phyloP scores from a whole-genome alignment of 2,888 invertebrate species.

The Drosophila maculinotata region DNA sequence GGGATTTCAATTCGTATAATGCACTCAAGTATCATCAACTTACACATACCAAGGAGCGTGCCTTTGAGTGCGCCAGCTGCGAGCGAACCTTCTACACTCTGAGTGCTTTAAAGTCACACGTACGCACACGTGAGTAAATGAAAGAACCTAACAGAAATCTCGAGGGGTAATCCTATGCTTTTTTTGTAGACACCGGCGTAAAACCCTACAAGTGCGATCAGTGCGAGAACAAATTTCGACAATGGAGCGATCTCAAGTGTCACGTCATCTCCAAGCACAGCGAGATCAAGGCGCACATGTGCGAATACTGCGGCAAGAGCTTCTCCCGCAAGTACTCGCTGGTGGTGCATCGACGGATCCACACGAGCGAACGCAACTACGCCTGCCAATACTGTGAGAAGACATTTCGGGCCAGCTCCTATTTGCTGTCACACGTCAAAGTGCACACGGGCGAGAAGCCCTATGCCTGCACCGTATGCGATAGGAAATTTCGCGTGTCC shows the following conservation, averaged over 20 bases:
- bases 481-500: conserved; percentile 92
- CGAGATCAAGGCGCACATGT: conserved; percentile 92
- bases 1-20: conserved; percentile 92
- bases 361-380: conserved; percentile 94
- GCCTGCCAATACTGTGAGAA: conserved; percentile 94
- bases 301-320: conserved; percentile 95
- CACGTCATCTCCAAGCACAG: conserved; percentile 94
- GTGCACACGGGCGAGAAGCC: conserved; percentile 95
- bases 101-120: conserved; percentile 93
- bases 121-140: conserved; percentile 87
- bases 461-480: conserved; percentile 90
- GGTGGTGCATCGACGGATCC: conserved; percentile 93
- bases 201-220: conserved; percentile 92
- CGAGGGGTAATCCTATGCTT: too few relatives aligned
- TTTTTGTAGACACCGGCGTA: conserved; percentile 88
- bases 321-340: conserved; percentile 94
- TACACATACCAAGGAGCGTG: conserved; percentile 91
- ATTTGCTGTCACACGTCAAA: conserved; percentile 92
- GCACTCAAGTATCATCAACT: conserved; percentile 93
- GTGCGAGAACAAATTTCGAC: conserved; percentile 92
- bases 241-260: conserved; percentile 95
- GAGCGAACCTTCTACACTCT: conserved; percentile 93
- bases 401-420: conserved; percentile 93
- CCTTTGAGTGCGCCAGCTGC: conserved; percentile 92
- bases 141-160: not conserved